Evolutionary conservation across 2,797 vertebrate genomes (phyloP), one percentile per base, ranked within the genome.

Genomic region (Acomys russatus): DNA sequence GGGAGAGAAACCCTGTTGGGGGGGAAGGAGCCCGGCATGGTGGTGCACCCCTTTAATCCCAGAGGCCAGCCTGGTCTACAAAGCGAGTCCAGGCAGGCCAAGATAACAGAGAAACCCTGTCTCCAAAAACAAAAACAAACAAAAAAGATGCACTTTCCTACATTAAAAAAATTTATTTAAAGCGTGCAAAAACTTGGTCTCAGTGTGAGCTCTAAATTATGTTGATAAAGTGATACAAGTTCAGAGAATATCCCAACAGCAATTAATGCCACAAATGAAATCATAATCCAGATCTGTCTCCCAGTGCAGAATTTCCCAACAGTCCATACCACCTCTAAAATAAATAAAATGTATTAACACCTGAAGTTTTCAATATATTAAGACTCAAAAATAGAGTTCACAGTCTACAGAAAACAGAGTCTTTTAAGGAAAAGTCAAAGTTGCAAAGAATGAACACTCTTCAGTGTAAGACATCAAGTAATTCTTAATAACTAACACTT

Each of bases 361-460:
- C 64, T 91, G 68, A 78, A 97, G 74, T 35, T 77, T 77, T 80
- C 64, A 66, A 89, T 22, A 76, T 5, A 92, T 70, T 51, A 94
- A 91, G 83, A 82, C 49, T 63, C 68, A 88, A 97, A 93, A 95
- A 71, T 35, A 92, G n/a, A 76, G 17, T 49, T 84, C 68, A 76
- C 51, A 61, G 15, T 54, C 66, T 73, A 74, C 9, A 95, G 61
- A 91, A 97, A 92, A 92, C 14, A 90, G 23, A 96, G 73, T 80
- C 63, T 95, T 77, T 91, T 93, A 44, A 94, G 63, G 56, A 38
- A 91, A 89, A 90, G 71, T 70, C 85, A 73, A 85, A 94, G 49
- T 90, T 90, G 35, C 79, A 86, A 96, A 93, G n/a, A 79, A 44
- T 64, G 66, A 95, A 96, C 91, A 91, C 59, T 92, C 51, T 95